These are phyloP conservation scores for Microctonus hyperodae DNA, from an alignment of 2,888 invertebrate genomes.

Conservation along the genomic window DNA sequence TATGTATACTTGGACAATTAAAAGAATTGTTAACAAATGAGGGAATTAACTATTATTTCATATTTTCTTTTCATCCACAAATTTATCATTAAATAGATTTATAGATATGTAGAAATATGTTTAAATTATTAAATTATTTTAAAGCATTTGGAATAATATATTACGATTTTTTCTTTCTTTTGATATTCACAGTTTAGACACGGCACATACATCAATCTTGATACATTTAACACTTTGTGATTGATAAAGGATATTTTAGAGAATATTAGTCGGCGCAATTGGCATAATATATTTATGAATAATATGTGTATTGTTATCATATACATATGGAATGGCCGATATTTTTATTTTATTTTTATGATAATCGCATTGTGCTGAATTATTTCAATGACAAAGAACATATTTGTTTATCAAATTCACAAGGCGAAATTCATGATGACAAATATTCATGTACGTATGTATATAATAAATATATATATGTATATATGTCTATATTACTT, in stretches of 20 bases:
- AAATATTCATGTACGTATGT: too few relatives aligned
- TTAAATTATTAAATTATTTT: neutral
- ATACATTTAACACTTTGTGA: slow-evolving; percentile 7
- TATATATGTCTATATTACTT: neutral
- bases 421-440: neutral
- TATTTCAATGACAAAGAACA: neutral
- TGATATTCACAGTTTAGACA: slow-evolving; percentile 38
- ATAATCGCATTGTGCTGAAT: neutral
- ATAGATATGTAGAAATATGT: neutral
- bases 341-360: slow-evolving; percentile 5
- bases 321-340: neutral
- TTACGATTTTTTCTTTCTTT: slow-evolving; percentile 11
- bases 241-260: neutral
- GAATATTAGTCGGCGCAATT: neutral
- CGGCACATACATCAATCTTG: slow-evolving; percentile 27
- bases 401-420: neutral
- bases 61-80: neutral
- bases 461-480: too few relatives aligned
- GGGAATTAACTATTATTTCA: neutral
- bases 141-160: slow-evolving; percentile 4
- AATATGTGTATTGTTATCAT: neutral
- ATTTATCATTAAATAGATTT: neutral
- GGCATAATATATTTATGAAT: slow-evolving; percentile 9
- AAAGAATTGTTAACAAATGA: slow-evolving; percentile 3
- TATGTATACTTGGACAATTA: slow-evolving; percentile 13